These are phyloP conservation scores for Magallana nippona DNA, from an alignment of 2,888 invertebrate genomes.

Conservation along the genomic window DNA sequence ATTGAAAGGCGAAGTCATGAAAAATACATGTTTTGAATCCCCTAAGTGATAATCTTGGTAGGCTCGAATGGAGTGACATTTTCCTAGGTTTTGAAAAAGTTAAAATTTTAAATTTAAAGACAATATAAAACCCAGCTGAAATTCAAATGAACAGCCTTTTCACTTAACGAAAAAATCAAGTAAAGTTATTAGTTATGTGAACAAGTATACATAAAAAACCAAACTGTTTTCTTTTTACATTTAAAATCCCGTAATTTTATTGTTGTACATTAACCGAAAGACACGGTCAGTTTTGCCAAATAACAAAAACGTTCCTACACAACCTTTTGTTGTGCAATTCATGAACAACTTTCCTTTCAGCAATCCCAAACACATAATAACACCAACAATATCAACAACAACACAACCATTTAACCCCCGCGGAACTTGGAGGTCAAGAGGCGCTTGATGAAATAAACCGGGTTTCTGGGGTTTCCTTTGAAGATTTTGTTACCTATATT, in stretches of 20 bases:
- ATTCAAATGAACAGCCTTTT: too few relatives aligned
- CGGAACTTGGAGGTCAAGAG: not conserved
- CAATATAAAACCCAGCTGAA: too few relatives aligned
- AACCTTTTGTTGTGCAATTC: not conserved
- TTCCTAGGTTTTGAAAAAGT: too few relatives aligned
- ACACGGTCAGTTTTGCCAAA: not conserved
- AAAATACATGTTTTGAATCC: too few relatives aligned
- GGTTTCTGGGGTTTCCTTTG: not conserved
- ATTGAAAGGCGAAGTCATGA: too few relatives aligned
- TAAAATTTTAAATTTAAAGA: too few relatives aligned
- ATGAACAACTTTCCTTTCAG: not conserved
- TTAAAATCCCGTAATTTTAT: too few relatives aligned
- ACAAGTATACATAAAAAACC: not conserved
- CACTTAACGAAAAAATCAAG: too few relatives aligned
- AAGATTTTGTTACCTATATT: slow-evolving; percentile 12
- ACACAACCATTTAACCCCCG: not conserved
- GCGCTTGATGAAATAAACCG: not conserved
- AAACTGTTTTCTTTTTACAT: not conserved
- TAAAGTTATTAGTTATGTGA: not conserved
- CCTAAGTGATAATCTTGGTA: too few relatives aligned
- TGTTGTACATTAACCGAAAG: not conserved
- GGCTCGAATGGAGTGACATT: too few relatives aligned
- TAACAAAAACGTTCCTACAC: not conserved
- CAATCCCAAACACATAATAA: too few relatives aligned
- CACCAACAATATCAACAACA: not conserved